Base-by-base conservation (phyloP, 2,888 invertebrate species). In the Hemaris fuciformis region DNA sequence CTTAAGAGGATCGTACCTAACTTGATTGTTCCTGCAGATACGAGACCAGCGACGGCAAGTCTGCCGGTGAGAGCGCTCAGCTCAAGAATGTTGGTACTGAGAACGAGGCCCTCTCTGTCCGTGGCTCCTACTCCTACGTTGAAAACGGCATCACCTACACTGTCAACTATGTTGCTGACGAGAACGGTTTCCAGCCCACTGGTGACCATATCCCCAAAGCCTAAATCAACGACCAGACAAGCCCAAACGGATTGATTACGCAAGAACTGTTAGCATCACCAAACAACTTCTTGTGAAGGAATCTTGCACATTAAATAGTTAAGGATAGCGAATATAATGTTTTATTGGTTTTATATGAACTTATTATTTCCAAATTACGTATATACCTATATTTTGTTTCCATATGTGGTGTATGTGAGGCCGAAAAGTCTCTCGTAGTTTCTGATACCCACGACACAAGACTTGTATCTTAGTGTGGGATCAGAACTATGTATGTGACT, bases 101-200 rank as follows among this genome's bases (percentile, higher is more conserved):
- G 6, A 80, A 88, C 66, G 93, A 93, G 65, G 85, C 84, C 10
- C 20, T 92, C 0, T 83, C 78, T 3, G 93, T 94, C 53, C 83
- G 85, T n/a, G 94, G 94, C 3, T 67, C 71, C 59, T 93, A 64
- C 89, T 75, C 84, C 5, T 94, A 93, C 88, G 27, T 73, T 62
- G 93, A 82, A 41, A 93, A 94, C 64, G 93, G 93, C 31, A 73
- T 85, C 25, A 62, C 74, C 59, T 93, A 94, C 87, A 66, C 77
- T 18, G 84, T 94, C 53, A 77, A 59, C 46, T 94, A 94, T 88
- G 62, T 83, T 61, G 93, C 94, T 63, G 85, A 93, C 82, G 89
- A 93, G 77, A 75, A 82, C 64, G 94, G 94, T 10, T 94, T 89
- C 92, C 88, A 87, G 67, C 89, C 94, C 72, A 3, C 46, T 25